Base-by-base conservation (phyloP, 2,113 vertebrate species). In the Gambusia affinis region DNA sequence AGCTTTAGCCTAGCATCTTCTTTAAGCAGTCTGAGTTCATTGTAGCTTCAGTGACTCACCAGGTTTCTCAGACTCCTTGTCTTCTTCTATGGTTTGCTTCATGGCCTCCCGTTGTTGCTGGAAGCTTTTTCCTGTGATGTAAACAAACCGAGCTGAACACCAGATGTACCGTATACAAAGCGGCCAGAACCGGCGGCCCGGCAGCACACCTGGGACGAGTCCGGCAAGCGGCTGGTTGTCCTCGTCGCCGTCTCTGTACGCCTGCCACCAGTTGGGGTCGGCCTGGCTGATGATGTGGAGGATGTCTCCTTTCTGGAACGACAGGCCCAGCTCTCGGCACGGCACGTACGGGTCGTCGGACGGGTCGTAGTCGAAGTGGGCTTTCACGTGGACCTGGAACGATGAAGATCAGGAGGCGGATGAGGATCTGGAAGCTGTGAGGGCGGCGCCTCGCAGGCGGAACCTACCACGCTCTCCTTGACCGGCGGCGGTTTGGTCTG, bases 241-340 rank as follows among this genome's bases (percentile, higher is more conserved):
- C 92, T 99, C 98, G 44, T 99, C 98, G 10, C 98, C 98, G 31
- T 99, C 98, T 87, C 98, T 92, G 92, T 99, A 99, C 22, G 98
- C 97, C 86, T 99, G 98, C 98, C 98, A 99, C 98, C 98, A 99
- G 90, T 98, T 99, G 81, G 98, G 97, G 90, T 99, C 98, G 37
- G 97, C 95, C 87, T 99, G 97, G 89, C 98, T 99, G 85, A 99
- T 99, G 24, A 99, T 96, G 87, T 99, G 98, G 42, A 99, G 97
- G 73, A 99, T 99, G 70, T 99, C 98, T 35, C 98, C 97, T 82
- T 99, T 99, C 92, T 99, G 98, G 91, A 99, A 99, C 70, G 96
- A 99, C 0, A 99, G 89, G 47, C 97, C 98, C 78, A 99, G 87
- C 85, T 99, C 98, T 90, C 98, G 95, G 91, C 97, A 99, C 0